Base-by-base conservation (phyloP, 2,888 invertebrate genomes). In the Epinotia nisella region DNA sequence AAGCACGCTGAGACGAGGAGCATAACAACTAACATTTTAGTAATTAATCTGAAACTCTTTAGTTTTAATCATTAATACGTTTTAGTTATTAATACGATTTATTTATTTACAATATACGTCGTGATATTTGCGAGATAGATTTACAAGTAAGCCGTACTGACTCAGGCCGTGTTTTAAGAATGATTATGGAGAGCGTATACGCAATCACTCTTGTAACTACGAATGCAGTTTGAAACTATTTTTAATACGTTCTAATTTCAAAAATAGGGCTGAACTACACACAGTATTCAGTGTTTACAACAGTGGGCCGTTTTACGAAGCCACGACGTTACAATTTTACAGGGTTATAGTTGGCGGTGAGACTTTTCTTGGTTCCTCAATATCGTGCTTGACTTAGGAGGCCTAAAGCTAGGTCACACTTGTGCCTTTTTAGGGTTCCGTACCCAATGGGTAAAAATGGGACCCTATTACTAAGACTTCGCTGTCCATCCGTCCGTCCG, bases 1-100 rank as follows among this genome's bases (percentile, higher is more conserved):
- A 76, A 2, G 61, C 39, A 72, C 7, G 62, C 29, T 24, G 65
- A 65, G 58, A 75, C 19, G n/a, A 76, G 19, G 13, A 72, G 19
- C 3, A 59, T n/a, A 17, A 35, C 24, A 64, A 65, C 4, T 19
- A 61, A 4, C 5, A 69, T 49, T 39, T 71, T 68, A 5, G 49
- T 39, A 24, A 69, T 62, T 62, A n/a, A 58, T 56, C 1, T 39
- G 53, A 39, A 55, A 7, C 5, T 7, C 17, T 39, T 24, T 55
- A 21, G n/a, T 24, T 41, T 49, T 49, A 49, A 11, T 3, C 17
- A 7, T 49, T 24, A 45, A 21, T 35, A 35, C 35, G 35, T 35
- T 35, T 9, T 9, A 35, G n/a, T 62, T 49, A 35, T 29, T 64
- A 35, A 35, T 17, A 13, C 17, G 13, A 19, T 21, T 62, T 35